Percentiles rank a stretch among this genome's conserved stretches.
These are phyloP conservation scores for Anastrepha ludens DNA, from an alignment of 1,140 invertebrate species.

Conservation along the genomic window DNA sequence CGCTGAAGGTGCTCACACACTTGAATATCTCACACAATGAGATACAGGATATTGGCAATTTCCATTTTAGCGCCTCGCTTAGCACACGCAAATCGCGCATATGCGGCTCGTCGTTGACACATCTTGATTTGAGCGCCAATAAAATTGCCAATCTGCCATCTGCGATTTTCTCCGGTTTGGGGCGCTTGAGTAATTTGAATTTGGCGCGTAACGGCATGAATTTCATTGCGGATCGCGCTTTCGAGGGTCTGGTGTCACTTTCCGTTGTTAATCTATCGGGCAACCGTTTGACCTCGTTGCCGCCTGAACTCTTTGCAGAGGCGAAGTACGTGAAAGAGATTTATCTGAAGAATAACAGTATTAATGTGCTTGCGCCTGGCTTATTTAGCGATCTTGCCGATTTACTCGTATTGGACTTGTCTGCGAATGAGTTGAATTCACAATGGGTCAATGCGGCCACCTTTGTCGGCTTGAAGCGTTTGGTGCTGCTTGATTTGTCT, in stretches of 20 bases:
- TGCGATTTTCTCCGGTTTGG: slow-evolving; percentile 83
- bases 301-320: slow-evolving; percentile 88
- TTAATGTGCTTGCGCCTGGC: slow-evolving; percentile 89
- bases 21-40: slow-evolving; percentile 89
- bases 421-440: slow-evolving; percentile 88
- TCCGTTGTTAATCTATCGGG: slow-evolving; percentile 86
- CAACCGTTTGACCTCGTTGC: slow-evolving; percentile 87
- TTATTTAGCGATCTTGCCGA: slow-evolving; percentile 88
- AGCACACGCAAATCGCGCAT: slow-evolving; percentile 77
- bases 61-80: slow-evolving; percentile 82
- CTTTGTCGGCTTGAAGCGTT: slow-evolving; percentile 86
- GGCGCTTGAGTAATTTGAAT: slow-evolving; percentile 80
- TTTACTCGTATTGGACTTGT: slow-evolving; percentile 87
- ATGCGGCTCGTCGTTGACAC: slow-evolving; percentile 83
- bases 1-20: slow-evolving; percentile 83
- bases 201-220: slow-evolving; percentile 83
- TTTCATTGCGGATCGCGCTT: slow-evolving; percentile 86
- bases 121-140: slow-evolving; percentile 88
- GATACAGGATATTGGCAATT: slow-evolving; percentile 84
- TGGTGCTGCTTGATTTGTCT: slow-evolving; percentile 88
- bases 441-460: slow-evolving; percentile 92
- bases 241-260: slow-evolving; percentile 86
- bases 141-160: slow-evolving; percentile 86
- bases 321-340: slow-evolving; percentile 87
- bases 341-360: slow-evolving; percentile 89